Evolutionary conservation across 1,140 invertebrate genomes (phyloP).

Genomic region (Copidosoma floridanum): DNA sequence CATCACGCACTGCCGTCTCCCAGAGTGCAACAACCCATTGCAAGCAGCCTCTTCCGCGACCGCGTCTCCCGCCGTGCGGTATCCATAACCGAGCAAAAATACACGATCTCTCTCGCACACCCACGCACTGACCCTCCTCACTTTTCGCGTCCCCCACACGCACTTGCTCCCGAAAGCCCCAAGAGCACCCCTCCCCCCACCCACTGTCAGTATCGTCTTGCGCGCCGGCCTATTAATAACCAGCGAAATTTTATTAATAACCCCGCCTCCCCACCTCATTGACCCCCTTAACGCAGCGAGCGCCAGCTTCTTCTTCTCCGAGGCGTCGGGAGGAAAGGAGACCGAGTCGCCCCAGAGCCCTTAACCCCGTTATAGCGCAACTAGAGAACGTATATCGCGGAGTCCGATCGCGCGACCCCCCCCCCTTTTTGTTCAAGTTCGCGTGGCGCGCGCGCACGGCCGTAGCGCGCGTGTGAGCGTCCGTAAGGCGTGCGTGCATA

Average conservation of each 20-base stretch:
- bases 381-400: slow-evolving; percentile 8
- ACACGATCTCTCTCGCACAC: too few relatives aligned
- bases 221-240: slow-evolving; percentile 7
- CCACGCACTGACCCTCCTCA: neutral
- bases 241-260: slow-evolving; percentile 24
- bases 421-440: too few relatives aligned
- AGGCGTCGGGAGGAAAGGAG: too few relatives aligned
- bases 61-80: neutral
- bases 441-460: slow-evolving; percentile 18
- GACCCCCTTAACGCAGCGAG: slow-evolving; percentile 15
- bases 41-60: neutral
- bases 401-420: slow-evolving; percentile 4
- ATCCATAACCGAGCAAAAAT: slow-evolving; percentile 4
- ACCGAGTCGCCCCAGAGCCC: slow-evolving; percentile 8
- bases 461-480: slow-evolving; percentile 9
- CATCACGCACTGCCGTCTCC: too few relatives aligned
- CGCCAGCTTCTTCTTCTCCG: slow-evolving; percentile 1
- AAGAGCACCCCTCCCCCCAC: too few relatives aligned
- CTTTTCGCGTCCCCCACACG: neutral
- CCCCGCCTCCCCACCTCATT: slow-evolving; percentile 24
- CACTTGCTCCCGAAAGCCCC: neutral
- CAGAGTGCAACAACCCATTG: slow-evolving; percentile 14
- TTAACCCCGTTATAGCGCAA: slow-evolving; percentile 29
- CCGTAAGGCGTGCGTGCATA: neutral
- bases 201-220: too few relatives aligned